These are phyloP conservation scores for Reinhardtius hippoglossoides DNA, from an alignment of 2,113 vertebrate genomes.

Conservation along the genomic window DNA sequence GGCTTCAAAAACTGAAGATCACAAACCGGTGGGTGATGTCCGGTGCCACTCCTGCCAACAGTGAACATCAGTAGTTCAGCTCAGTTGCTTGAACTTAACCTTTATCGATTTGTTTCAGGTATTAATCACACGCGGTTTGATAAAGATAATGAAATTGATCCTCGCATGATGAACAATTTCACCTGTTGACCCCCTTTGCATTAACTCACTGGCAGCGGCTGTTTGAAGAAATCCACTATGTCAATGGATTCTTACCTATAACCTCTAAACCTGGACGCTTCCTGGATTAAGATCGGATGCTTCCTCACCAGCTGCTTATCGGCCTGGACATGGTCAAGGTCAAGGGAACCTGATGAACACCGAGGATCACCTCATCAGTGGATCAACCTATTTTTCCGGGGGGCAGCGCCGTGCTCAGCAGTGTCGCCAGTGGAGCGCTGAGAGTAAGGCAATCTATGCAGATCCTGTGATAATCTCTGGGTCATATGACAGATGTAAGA, in stretches of 20 bases:
- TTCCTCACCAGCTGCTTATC: slow-evolving; percentile 6
- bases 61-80: no score
- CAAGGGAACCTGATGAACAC: slow-evolving; percentile 49
- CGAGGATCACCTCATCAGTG: slow-evolving; percentile 42
- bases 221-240: neutral
- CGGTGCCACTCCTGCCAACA: no score
- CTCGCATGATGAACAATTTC: no score
- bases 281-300: neutral
- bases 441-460: slow-evolving; percentile 62
- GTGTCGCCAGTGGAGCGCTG: slow-evolving; percentile 31
- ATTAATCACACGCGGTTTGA: no score
- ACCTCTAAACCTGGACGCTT: neutral
- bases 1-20: no score
- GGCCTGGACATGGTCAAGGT: slow-evolving; percentile 52
- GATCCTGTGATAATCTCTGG: slow-evolving; percentile 74
- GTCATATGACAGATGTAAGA: slow-evolving; percentile 70
- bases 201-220: no score
- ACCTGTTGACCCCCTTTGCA: no score
- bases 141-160: no score
- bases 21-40: no score
- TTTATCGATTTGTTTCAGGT: no score
- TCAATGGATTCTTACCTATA: neutral
- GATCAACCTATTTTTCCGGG: slow-evolving; percentile 26
- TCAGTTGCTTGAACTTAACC: no score
- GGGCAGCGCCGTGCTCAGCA: slow-evolving; percentile 3